Evolutionary conservation across 1,140 invertebrate genomes (phyloP).

Genomic region (Drosophila dunni): DNA sequence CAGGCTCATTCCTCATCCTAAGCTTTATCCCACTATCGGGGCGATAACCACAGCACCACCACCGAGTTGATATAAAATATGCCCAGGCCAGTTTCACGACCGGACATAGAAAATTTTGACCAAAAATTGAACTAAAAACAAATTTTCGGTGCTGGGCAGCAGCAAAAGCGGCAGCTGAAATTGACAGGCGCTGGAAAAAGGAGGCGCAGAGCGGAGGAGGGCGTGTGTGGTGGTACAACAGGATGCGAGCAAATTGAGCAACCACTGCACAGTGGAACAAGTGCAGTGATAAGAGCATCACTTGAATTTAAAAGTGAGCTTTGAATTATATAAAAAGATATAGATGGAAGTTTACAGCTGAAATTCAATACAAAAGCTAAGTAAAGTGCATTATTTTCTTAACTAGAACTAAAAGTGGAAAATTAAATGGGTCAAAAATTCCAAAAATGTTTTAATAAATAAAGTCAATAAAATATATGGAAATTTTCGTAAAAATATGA

Average conservation of each 20-base stretch:
- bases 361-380: too few species aligned
- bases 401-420: too few species aligned
- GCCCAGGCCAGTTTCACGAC: constrained; percentile 40
- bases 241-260: constrained; percentile 39
- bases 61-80: constrained; percentile 69
- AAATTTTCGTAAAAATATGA: too few species aligned
- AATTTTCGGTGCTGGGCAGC: constrained; percentile 55
- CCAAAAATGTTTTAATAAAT: too few species aligned
- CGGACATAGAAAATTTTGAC: constrained; percentile 57
- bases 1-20: constrained; percentile 3
- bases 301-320: not conserved
- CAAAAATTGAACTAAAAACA: constrained; percentile 69
- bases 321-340: too few species aligned
- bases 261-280: constrained; percentile 25
- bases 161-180: constrained; percentile 63
- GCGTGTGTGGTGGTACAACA: constrained; percentile 7
- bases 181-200: constrained; percentile 56
- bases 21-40: not conserved
- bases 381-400: too few species aligned
- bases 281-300: not conserved
- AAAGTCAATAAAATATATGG: too few species aligned
- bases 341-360: too few species aligned
- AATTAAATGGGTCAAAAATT: too few species aligned
- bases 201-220: not conserved
- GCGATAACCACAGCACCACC: constrained; percentile 36